Base-by-base conservation (phyloP, 35 echinoderm and acorn worm species). In the Heliocidaris tuberculata region DNA sequence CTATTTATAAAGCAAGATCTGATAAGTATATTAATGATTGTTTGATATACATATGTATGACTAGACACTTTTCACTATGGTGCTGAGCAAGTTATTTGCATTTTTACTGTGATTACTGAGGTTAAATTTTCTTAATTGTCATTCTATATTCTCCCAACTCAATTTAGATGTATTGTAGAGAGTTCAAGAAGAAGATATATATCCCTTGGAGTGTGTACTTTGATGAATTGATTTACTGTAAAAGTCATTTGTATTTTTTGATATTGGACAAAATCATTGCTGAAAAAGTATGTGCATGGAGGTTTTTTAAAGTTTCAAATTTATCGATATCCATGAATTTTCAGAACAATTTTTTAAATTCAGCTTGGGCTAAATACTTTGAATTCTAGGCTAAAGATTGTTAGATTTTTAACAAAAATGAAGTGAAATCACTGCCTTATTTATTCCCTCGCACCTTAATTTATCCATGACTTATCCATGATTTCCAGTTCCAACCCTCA, bases 71-170 rank as follows among this genome's bases (percentile, higher is more conserved):
- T 78, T 78, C 65, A 78, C 65, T 78, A 78, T 78, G 65, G 65
- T 78, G 65, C 65, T 78, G 19, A 78, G 65, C 27, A 78, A 78
- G 65, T 78, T 78, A 78, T 78, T 78, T 78, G 65, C 65, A 78
- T 78, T 78, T 56, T 78, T 78, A 78, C 65, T n/a, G 35, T 42
- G 65, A 7, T 78, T 78, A 6, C 27, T 78, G 65, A 21, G 7
- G 65, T 27, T 78, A 7, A n/a, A n/a, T 7, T 27, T 78, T 27
- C 8, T 78, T 7, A 8, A 10, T 13, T 13, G 6, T 78, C 24
- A 7, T 78, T 27, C 17, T 78, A n/a, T 19, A 78, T 78, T 78
- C 65, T n/a, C 65, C n/a, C 65, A 78, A 78, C 65, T 78, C 65
- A 78, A 21, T 78, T 21, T 78, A 78, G 21, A 78, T n/a, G 3